Base-by-base conservation (phyloP, 2,113 vertebrate genomes). In the Notothenia rossii region DNA sequence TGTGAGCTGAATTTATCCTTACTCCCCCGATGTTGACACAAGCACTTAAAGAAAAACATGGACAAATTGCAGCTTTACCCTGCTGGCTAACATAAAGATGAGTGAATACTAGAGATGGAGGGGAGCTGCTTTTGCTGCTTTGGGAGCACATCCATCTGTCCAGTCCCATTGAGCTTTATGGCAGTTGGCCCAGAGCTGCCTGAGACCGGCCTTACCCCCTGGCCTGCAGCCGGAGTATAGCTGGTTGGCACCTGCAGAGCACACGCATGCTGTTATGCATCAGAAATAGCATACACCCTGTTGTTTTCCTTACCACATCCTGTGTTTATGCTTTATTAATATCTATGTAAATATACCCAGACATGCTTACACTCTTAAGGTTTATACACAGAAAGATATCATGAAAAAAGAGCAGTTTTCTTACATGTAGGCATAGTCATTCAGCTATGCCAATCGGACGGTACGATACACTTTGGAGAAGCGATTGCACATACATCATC, bases 141-240 rank as follows among this genome's bases (percentile, higher is more conserved):
- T 61, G 53, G 66, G 58, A 84, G 62, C 60, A 8, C 56, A 72
- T 81, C 72, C 77, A 80, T 89, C 77, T 85, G 61, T 63, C 60
- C 46, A 5, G 22, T 71, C 49, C 63, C 65, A 59, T 40, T 81
- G 50, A 87, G 73, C 40, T 64, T 54, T 2, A 72, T 79, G 72
- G 72, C 78, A 40, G 20, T 14, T 10, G 50, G 72, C 64, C 79
- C 75, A 63, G 49, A 70, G 72, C 53, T 77, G 79, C 61, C 59
- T 45, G 15, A 43, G 22, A 72, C 22, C 4, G 25, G 50, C 55
- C 46, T 75, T 50, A n/a, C 54, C 36, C 53, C 22, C 43, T 59
- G 60, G 46, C 63, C 36, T 45, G 66, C 61, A 67, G 49, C 61
- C 13, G 22, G 0, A 17, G 33, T 50, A 75, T 51, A 68, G 36